Evolutionary conservation across 2,888 invertebrate species (phyloP).

Genomic region (Oligia fasciuncula): DNA sequence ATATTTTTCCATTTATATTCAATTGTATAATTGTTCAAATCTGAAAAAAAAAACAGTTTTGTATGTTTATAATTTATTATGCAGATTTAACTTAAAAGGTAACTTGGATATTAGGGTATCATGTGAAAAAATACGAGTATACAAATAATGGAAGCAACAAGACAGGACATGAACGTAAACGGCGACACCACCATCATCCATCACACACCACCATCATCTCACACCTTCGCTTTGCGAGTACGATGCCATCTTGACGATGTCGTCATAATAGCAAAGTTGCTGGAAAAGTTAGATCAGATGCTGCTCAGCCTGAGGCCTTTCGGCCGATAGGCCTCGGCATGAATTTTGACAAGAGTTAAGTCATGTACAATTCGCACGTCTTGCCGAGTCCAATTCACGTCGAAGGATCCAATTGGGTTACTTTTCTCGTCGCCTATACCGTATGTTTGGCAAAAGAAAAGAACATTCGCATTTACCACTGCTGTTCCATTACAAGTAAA

Average conservation of each 20-base stretch:
- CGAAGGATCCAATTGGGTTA: not conserved
- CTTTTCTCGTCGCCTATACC: not conserved
- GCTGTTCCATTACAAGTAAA: not conserved
- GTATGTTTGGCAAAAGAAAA: not conserved
- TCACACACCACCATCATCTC: not conserved
- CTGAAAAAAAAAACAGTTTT: slow-evolving; percentile 33
- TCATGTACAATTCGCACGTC: not conserved
- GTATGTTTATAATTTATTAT: not conserved
- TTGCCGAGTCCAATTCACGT: not conserved
- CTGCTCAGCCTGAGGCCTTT: no score
- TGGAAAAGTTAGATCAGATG: not conserved
- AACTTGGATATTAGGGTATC: not conserved
- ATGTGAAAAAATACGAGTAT: not conserved
- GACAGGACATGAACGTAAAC: not conserved
- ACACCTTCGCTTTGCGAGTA: not conserved
- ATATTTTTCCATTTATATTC: slow-evolving; percentile 10
- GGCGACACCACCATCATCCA: no score
- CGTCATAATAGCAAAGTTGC: not conserved
- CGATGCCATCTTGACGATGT: not conserved
- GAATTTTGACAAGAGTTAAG: no score
- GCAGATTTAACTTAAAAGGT: not conserved
- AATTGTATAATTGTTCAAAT: slow-evolving; percentile 31
- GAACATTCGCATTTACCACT: not conserved
- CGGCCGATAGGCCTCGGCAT: not conserved
- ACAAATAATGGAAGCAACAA: not conserved